Conservation (phyloP, 2,113 vertebrate species). For the Acinonyx jubatus region DNA sequence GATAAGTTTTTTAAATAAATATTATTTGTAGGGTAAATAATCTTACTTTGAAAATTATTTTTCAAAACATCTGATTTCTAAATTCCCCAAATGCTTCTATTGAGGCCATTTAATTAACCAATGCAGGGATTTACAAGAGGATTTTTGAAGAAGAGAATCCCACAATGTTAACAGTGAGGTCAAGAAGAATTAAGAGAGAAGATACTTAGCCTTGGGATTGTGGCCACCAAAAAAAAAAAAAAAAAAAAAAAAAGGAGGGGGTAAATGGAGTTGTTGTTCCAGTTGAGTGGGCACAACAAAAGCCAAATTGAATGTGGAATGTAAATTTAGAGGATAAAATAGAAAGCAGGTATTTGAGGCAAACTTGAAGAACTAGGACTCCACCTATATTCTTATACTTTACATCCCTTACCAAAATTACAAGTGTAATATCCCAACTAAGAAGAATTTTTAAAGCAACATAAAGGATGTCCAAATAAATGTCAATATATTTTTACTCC, state of each 20-base stretch:
- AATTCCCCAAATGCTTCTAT: not conserved
- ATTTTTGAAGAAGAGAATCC: not conserved
- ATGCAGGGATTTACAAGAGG: not conserved
- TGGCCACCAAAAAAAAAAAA: not conserved
- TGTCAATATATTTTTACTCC: not conserved
- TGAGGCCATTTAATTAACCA: not conserved
- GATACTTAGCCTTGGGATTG: not conserved
- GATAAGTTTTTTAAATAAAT: not conserved
- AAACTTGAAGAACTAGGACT: not conserved
- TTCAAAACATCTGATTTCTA: not conserved
- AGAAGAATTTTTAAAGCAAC: not conserved
- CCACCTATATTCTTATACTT: not conserved
- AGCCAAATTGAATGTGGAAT: not conserved
- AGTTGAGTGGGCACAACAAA: not conserved
- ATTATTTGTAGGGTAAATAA: not conserved
- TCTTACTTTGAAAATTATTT: not conserved
- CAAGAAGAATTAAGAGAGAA: not conserved
- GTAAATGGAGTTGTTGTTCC: not conserved
- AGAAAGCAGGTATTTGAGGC: not conserved
- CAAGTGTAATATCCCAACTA: not conserved
- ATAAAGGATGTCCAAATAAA: not conserved
- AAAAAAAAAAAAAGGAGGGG: not conserved
- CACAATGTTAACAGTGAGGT: not conserved
- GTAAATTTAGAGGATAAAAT: not conserved
- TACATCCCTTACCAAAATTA: not conserved